Evolutionary conservation across 2,113 vertebrate species (phyloP), one percentile per base, ranked within the genome.

Genomic region (Sterrhoptilus dennistouni): DNA sequence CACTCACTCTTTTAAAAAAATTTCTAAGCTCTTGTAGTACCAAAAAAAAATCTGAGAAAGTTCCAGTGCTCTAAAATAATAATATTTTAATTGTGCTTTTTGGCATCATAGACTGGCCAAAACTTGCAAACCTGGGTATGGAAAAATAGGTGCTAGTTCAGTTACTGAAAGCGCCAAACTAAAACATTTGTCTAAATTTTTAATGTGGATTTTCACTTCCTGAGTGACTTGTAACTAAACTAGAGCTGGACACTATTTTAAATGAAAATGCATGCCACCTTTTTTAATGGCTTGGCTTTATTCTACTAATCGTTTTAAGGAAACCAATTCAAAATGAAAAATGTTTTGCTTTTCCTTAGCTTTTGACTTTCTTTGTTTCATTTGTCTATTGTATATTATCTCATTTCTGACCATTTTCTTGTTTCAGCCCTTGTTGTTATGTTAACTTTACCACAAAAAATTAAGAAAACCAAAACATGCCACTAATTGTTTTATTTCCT

Each of bases 321-420:
- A 92, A 92, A 47, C 35, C 22, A 12, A 47, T 69, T 94, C 42
- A 75, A 87, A 88, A 61, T 50, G 42, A 54, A 74, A 52, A 83
- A 52, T 74, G 64, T 95, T 85, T 93, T 95, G 78, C 56, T 92
- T 96, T 93, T 96, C 87, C 70, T 91, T 81, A 69, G 27, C 89
- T 94, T 91, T 87, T 93, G 72, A 83, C 52, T 77, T 81, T 28
- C 78, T 60, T 90, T 56, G 45, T 90, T 91, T 64, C 78, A 56
- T 84, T 94, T 87, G 49, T 85, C 89, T 96, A 75, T 28, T 56
- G 54, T 64, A 5, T 70, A 79, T 69, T 61, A 45, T 64, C 82
- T 83, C 52, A 84, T 84, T 93, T 74, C 40, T 60, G 57, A 93
- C 74, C 66, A 36, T 96, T 50, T 94, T 95, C 88, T 87, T 94